Conservation (phyloP, 1,140 invertebrate genomes). For the Micrasema minimum region DNA sequence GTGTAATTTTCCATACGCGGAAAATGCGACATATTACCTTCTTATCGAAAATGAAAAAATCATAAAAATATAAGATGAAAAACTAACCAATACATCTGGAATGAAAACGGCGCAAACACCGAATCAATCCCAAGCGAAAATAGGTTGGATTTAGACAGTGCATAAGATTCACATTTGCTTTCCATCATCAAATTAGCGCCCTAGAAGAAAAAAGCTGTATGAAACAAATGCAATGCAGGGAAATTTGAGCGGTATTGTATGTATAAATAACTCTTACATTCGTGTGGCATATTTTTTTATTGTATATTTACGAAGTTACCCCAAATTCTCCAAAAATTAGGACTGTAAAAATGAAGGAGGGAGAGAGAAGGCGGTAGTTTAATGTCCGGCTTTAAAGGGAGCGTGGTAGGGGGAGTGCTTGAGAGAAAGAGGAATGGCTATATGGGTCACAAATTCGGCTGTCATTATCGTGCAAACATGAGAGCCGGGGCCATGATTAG, state of each 20-base stretch:
- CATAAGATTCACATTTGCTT: constrained; percentile 9
- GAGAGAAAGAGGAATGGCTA: constrained; percentile 47
- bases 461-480: constrained; percentile 52
- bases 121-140: constrained; percentile 31
- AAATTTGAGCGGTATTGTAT: constrained; percentile 3
- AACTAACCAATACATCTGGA: constrained; percentile 40
- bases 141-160: not conserved
- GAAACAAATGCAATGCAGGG: not conserved
- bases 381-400: constrained; percentile 45
- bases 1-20: constrained; percentile 9
- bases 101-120: constrained; percentile 27
- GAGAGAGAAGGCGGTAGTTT: constrained; percentile 42
- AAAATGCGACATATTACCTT: constrained; percentile 23
- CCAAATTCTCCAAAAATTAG: constrained; percentile 52
- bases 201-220: constrained; percentile 8
- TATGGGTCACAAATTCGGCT: constrained; percentile 53
- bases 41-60: constrained; percentile 47
- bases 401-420: constrained; percentile 43
- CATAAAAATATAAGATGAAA: constrained; percentile 55
- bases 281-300: constrained; percentile 28
- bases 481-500: constrained; percentile 26
- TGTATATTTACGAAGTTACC: constrained; percentile 54
- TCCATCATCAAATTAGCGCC: not conserved
- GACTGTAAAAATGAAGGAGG: constrained; percentile 44
- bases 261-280: not conserved